These are phyloP conservation scores for Lycodopsis pacificus DNA, from an alignment of 2,797 vertebrate genomes.

Conservation along the genomic window DNA sequence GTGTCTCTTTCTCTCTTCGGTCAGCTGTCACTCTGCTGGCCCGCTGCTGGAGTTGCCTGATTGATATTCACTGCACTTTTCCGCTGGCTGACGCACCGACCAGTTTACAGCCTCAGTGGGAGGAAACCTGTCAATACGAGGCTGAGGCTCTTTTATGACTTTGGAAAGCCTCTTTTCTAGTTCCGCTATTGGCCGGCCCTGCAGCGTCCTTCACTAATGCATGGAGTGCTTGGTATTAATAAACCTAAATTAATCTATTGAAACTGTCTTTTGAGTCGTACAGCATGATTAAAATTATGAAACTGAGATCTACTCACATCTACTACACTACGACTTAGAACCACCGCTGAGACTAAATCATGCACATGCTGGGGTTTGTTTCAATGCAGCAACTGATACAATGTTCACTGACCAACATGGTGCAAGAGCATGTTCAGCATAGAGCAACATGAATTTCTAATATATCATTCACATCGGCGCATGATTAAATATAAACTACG, in stretches of 20 bases:
- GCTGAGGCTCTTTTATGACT: slow-evolving; percentile 47
- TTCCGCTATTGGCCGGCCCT: slow-evolving; percentile 3
- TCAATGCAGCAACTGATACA: slow-evolving; percentile 21
- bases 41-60: slow-evolving; percentile 33
- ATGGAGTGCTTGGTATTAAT: neutral
- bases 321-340: neutral
- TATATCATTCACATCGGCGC: slow-evolving; percentile 7
- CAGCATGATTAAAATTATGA: neutral
- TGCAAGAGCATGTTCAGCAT: neutral
- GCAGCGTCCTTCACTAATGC: neutral
- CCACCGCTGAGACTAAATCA: neutral
- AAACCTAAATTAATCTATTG: neutral
- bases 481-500: slow-evolving; percentile 2
- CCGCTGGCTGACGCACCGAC: slow-evolving; percentile 47
- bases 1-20: slow-evolving; percentile 22
- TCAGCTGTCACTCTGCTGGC: slow-evolving; percentile 40
- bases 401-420: slow-evolving; percentile 41
- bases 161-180: slow-evolving; percentile 28
- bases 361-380: neutral
- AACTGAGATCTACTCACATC: slow-evolving; percentile 1
- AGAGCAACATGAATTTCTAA: slow-evolving; percentile 20
- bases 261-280: neutral
- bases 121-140: slow-evolving; percentile 56
- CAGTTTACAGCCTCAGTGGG: slow-evolving; percentile 62
- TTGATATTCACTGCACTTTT: slow-evolving; percentile 70